Evolutionary conservation across 2,888 invertebrate species (phyloP).

Genomic region (Micropterix aruncella): DNA sequence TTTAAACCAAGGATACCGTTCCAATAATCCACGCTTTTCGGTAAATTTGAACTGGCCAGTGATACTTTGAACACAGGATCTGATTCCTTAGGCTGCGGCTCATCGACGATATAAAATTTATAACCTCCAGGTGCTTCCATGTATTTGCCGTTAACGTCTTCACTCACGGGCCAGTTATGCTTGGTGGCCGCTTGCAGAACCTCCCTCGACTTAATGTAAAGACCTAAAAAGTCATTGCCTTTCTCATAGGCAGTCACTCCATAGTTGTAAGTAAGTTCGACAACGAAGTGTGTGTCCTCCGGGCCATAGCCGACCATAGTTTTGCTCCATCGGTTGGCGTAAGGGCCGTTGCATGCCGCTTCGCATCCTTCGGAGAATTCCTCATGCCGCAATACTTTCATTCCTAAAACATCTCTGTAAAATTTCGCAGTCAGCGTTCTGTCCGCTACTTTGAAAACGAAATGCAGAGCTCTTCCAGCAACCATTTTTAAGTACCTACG

Average conservation of each 20-base stretch:
- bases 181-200: conserved; percentile 57
- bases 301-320: conserved; percentile 98
- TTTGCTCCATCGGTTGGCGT: conserved; percentile 96
- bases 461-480: conserved; percentile 78
- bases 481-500: too few species aligned
- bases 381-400: conserved; percentile 95
- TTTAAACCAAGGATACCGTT: conserved; percentile 60
- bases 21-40: conserved; percentile 75
- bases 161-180: conserved; percentile 56
- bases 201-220: conserved; percentile 71
- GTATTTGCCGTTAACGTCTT: conserved; percentile 44
- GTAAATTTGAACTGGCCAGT: conserved; percentile 62
- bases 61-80: conserved; percentile 74
- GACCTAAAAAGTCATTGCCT: conserved; percentile 86
- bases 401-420: conserved; percentile 81
- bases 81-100: conserved; percentile 48
- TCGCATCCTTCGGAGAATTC: conserved; percentile 96
- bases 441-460: conserved; percentile 92
- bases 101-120: conserved; percentile 65
- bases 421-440: conserved; percentile 75
- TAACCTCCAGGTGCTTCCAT: conserved; percentile 88
- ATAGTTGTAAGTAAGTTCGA: conserved; percentile 97
- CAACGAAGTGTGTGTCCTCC: conserved; percentile 88
- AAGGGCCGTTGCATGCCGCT: conserved; percentile 97
- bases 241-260: conserved; percentile 73